phyloP scores from a whole-genome alignment of 2,888 invertebrate species.

The Pinctada fucata region DNA sequence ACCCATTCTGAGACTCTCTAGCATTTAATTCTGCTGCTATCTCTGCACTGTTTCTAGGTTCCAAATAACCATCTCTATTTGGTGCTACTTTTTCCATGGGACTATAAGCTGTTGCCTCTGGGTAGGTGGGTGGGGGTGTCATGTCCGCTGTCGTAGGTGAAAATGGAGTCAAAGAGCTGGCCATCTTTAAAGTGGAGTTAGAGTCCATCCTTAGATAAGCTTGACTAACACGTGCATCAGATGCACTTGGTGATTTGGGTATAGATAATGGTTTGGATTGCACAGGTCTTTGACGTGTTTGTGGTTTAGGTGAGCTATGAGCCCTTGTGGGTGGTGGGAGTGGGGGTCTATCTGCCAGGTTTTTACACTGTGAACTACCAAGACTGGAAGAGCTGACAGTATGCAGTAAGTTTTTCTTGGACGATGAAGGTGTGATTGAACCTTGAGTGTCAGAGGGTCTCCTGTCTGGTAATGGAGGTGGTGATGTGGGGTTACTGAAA shows the following conservation, averaged over 20 bases:
- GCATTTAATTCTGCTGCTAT: conserved; percentile 14
- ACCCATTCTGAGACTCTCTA: background rate
- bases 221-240: conserved; percentile 27
- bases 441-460: conserved; percentile 25
- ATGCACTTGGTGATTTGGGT: conserved; percentile 24
- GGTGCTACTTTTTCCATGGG: conserved; percentile 10
- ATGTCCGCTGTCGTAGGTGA: conserved; percentile 46
- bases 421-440: conserved; percentile 35
- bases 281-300: conserved; percentile 31
- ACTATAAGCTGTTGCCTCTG: conserved; percentile 36
- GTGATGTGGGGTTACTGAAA: conserved; percentile 13
- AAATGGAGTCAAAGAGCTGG: conserved; percentile 35
- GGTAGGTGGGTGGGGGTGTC: conserved; percentile 53
- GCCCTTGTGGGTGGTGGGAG: conserved; percentile 46
- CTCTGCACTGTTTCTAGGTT: conserved; percentile 35
- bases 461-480: conserved; percentile 49
- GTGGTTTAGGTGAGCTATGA: conserved; percentile 10
- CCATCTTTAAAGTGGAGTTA: conserved; percentile 23
- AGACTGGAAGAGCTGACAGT: conserved; percentile 21
- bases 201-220: conserved; percentile 52
- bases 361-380: conserved; percentile 40
- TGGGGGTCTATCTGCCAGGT: conserved; percentile 54
- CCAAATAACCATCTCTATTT: conserved; percentile 32
- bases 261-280: conserved; percentile 31
- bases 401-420: conserved; percentile 38